Evolutionary conservation across 2,797 vertebrate species (phyloP).

Genomic region (Alcedo atthis): DNA sequence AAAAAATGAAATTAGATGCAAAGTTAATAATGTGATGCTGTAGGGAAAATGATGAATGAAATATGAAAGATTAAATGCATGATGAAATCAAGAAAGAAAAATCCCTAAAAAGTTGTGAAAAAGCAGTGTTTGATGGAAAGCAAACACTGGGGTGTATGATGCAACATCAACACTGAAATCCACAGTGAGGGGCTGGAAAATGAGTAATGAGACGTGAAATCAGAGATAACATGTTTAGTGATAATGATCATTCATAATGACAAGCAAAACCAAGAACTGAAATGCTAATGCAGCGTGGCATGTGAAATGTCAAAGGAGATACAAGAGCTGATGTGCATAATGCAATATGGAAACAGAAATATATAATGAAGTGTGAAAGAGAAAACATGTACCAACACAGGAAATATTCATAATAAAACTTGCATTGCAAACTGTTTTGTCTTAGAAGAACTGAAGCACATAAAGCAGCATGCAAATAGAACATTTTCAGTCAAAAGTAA

Average conservation of each 20-base stretch:
- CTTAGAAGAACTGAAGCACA: not conserved
- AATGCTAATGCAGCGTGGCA: not conserved
- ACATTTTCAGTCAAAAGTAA: not conserved
- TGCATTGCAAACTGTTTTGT: not conserved
- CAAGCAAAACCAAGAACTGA: not conserved
- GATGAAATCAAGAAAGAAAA: not conserved
- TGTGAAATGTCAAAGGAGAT: not conserved
- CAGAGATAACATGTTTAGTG: not conserved
- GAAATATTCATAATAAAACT: not conserved
- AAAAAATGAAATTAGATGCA: not conserved
- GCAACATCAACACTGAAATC: not conserved
- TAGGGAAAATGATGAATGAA: not conserved
- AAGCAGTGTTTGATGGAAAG: not conserved
- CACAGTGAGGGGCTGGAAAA: not conserved
- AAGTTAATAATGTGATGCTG: not conserved
- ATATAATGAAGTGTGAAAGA: slow-evolving; percentile 7
- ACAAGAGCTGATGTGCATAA: not conserved
- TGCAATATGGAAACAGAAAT: not conserved
- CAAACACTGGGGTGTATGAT: not conserved
- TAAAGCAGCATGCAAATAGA: not conserved
- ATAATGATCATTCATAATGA: not conserved
- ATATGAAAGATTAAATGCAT: not conserved
- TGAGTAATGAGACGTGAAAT: slow-evolving; percentile 25
- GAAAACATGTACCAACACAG: not conserved
- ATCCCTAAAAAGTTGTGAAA: not conserved